A percentile compares a stretch with the other conserved stretches of the same genome.
Evolutionary conservation across 1,140 invertebrate species (phyloP).

Genomic region (Drosophila ercepeae): DNA sequence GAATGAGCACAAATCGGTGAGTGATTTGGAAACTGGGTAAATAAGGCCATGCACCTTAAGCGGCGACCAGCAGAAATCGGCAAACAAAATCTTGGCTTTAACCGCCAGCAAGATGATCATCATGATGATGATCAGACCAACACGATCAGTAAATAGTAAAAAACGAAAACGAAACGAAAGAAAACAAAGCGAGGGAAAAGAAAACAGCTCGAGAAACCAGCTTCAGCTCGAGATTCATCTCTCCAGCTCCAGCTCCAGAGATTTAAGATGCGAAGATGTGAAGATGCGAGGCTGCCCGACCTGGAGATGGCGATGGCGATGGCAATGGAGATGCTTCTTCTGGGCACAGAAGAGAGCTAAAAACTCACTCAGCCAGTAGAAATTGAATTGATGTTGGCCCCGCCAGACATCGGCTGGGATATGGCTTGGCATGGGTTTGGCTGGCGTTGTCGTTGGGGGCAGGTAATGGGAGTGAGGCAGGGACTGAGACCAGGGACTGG

Average conservation of each 20-base stretch:
- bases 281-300: constrained; percentile 38
- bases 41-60: constrained; percentile 82
- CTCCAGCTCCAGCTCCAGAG: constrained; percentile 21
- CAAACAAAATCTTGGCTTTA: constrained; percentile 33
- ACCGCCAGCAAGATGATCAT: constrained; percentile 13
- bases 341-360: constrained; percentile 28
- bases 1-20: constrained; percentile 43
- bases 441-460: not conserved
- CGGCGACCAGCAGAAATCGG: constrained; percentile 16
- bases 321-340: constrained; percentile 52
- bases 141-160: constrained; percentile 54
- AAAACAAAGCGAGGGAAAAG: constrained; percentile 43
- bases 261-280: constrained; percentile 39
- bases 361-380: constrained; percentile 79
- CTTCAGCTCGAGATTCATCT: not conserved
- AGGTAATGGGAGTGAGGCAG: not conserved
- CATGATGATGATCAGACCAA: constrained; percentile 21
- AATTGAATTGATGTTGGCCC: constrained; percentile 76
- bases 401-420: constrained; percentile 33
- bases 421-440: constrained; percentile 1
- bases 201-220: constrained; percentile 51
- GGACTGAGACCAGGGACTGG: constrained; percentile 2
- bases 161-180: constrained; percentile 59
- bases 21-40: constrained; percentile 78
- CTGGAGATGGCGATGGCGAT: constrained; percentile 40